Base-by-base conservation (phyloP, 2,888 invertebrate species). In the Morinoia aosen region DNA sequence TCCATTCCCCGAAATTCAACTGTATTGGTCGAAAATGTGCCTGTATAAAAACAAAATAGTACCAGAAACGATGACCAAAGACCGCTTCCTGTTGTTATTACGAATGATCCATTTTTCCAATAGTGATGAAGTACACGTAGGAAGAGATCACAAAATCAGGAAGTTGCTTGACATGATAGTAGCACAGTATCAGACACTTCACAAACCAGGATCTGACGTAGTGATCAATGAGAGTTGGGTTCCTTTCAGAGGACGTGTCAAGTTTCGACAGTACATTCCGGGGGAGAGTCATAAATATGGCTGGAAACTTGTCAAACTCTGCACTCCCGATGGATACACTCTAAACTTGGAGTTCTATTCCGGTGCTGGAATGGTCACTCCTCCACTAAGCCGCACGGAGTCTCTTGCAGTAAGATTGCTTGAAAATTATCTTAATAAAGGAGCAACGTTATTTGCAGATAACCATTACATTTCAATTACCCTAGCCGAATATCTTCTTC, bases 241-340 rank as follows among this genome's bases (percentile, higher is more conserved):
- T 25, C 95, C 95, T 33, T 96, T 96, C 91, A 94, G 95, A 95
- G 93, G 95, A 16, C 88, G 96, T 88, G 56, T 64, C 64, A 48
- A 39, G 10, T 95, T 95, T 88, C 39, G 95, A 33, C 95, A 95
- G 57, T 58, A 95, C 93, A 56, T 93, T 93, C 96, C 96, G 14
- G 94, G 96, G n/a, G 95, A 95, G 48, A 95, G 95, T 39, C 95
- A 95, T 57, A 95, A 96, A 91, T 95, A 96, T 95, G 96, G 96
- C 12, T 95, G 94, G 33, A 96, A 96, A 91, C 25, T 95, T 11
- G 95, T 88, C 91, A 96, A 96, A 95, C 94, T 96, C n/a, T 96
- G 96, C 57, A 95, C 95, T 64, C 39, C 76, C 56, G 94, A 95
- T 95, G 95, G 95, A 40, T 95, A 95, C 48, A 95, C 96, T 3